A percentile compares a stretch with the other conserved stretches of the same genome.
These are phyloP conservation scores for Hylaeus volcanicus DNA, from an alignment of 1,140 invertebrate genomes.

Conservation along the genomic window DNA sequence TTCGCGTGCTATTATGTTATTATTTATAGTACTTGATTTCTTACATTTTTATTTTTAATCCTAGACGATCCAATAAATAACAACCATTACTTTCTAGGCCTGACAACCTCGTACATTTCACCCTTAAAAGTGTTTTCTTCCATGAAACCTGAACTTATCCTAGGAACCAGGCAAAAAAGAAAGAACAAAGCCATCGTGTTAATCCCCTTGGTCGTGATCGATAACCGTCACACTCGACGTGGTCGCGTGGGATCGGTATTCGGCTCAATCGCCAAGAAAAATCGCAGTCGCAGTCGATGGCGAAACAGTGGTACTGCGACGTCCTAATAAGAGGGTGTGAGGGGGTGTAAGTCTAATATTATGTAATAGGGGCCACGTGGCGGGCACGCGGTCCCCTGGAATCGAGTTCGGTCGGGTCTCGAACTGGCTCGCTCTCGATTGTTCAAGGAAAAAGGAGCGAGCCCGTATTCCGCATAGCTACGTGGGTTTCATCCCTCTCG, in stretches of 20 bases:
- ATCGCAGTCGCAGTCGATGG: constrained; percentile 29
- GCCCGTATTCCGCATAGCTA: constrained; percentile 44
- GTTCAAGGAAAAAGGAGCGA: constrained; percentile 24
- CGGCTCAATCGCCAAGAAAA: constrained; percentile 31
- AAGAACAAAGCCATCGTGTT: neutral
- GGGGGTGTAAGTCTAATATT: constrained; percentile 59
- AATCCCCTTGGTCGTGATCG: constrained; percentile 29
- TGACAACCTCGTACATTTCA: too few species aligned
- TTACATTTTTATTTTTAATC: too few species aligned
- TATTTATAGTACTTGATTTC: too few species aligned
- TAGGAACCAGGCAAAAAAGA: neutral
- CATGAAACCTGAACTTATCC: too few species aligned
- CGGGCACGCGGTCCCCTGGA: constrained; percentile 38
- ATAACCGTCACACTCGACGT: constrained; percentile 56
- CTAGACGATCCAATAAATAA: too few species aligned
- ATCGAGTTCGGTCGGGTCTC: constrained; percentile 48
- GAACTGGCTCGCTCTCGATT: constrained; percentile 36
- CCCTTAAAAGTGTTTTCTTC: too few species aligned
- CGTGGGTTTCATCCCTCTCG: constrained; percentile 66
- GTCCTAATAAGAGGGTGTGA: constrained; percentile 36
- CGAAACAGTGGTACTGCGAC: constrained; percentile 1
- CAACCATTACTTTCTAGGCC: too few species aligned
- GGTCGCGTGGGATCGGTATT: constrained; percentile 56
- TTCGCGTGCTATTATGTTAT: too few species aligned
- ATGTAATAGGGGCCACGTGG: constrained; percentile 62